Evolutionary conservation across 2,797 vertebrate genomes (phyloP).

Genomic region (Oreortyx pictus): DNA sequence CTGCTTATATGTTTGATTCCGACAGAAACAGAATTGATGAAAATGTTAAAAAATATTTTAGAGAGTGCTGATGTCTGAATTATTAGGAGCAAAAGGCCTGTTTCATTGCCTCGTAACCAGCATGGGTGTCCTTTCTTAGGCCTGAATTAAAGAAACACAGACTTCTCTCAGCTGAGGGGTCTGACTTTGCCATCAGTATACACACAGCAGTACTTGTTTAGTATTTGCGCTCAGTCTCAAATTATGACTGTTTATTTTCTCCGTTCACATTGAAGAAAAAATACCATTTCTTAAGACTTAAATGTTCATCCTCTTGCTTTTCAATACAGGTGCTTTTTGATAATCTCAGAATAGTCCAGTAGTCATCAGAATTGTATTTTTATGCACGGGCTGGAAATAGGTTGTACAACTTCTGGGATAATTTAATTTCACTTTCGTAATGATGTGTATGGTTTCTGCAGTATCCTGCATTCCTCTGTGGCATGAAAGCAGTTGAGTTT

Average conservation of each 20-base stretch:
- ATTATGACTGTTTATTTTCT: neutral
- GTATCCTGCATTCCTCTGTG: neutral
- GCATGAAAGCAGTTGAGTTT: neutral
- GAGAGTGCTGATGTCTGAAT: neutral
- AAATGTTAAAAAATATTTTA: neutral
- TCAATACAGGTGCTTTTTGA: neutral
- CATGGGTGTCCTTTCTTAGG: neutral
- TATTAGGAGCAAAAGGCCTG: neutral
- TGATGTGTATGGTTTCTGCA: neutral
- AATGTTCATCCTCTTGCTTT: neutral
- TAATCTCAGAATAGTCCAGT: neutral
- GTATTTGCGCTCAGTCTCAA: neutral
- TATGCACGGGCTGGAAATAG: neutral
- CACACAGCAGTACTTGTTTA: neutral
- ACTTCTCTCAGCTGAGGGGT: neutral
- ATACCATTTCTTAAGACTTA: neutral
- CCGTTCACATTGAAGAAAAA: neutral
- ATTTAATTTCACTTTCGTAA: neutral
- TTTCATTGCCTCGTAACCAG: neutral
- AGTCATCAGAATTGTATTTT: neutral
- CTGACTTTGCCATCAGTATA: neutral
- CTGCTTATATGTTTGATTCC: neutral
- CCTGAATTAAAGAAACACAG: neutral
- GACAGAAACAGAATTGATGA: neutral
- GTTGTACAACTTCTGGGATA: neutral